Conservation (phyloP, 2,113 vertebrate species). For the Butorides virescens region DNA sequence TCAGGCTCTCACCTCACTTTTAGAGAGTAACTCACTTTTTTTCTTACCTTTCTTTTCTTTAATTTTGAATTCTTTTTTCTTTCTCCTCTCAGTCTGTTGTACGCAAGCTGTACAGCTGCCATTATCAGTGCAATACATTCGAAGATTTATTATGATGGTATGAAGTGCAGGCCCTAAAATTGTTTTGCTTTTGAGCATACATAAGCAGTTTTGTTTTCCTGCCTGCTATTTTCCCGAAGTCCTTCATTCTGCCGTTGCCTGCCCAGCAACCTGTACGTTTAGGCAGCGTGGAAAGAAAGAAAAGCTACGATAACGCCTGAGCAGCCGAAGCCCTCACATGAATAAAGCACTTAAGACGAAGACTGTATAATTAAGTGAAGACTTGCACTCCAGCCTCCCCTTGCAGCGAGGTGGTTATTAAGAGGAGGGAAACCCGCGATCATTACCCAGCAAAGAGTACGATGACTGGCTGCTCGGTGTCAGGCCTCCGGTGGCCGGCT, state of each 20-base stretch:
- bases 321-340: constrained; percentile 46
- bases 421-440: constrained; percentile 77
- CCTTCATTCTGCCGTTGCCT: background rate
- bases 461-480: constrained; percentile 82
- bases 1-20: too few species aligned
- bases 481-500: constrained; percentile 85
- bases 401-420: constrained; percentile 67
- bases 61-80: background rate
- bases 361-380: constrained; percentile 76
- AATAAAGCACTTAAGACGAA: constrained; percentile 64
- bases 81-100: background rate
- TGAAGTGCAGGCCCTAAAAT: background rate
- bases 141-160: background rate
- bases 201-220: background rate
- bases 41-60: background rate
- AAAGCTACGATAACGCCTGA: background rate
- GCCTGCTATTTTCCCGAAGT: background rate
- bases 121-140: background rate
- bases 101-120: background rate
- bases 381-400: constrained; percentile 55
- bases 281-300: background rate
- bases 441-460: constrained; percentile 85
- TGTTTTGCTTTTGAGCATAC: background rate
- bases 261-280: constrained; percentile 4
- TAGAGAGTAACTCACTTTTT: too few species aligned